phyloP scores from a whole-genome alignment of 2,113 vertebrate genomes.

The Protomyctophum bolini region DNA sequence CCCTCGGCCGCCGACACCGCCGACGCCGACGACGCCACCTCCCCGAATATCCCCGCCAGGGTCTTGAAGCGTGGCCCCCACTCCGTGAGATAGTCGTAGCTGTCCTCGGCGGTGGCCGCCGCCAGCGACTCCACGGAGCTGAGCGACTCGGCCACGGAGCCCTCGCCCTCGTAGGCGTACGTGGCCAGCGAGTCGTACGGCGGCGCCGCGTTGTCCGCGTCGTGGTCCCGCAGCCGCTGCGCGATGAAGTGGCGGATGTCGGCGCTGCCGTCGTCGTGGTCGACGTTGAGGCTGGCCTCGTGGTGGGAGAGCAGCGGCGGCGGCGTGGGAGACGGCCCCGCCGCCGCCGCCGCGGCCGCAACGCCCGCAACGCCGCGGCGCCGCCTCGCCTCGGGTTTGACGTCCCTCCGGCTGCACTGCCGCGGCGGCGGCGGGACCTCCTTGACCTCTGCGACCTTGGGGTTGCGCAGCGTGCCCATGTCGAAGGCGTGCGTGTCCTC shows the following conservation, averaged over 20 bases:
- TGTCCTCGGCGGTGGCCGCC: conserved; percentile 84
- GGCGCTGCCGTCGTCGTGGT: conserved; percentile 64
- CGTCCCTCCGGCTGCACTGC: conserved; percentile 81
- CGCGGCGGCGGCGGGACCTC: conserved; percentile 54
- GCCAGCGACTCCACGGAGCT: conserved; percentile 91
- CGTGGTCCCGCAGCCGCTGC: conserved; percentile 90
- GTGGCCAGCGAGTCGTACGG: conserved; percentile 97
- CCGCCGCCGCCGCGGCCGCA: conserved; percentile 73
- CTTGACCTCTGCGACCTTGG: conserved; percentile 92
- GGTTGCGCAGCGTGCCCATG: conserved; percentile 95
- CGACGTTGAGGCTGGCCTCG: conserved; percentile 74
- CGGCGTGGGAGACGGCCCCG: conserved; percentile 60
- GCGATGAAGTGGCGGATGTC: conserved; percentile 94
- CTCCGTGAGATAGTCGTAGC: conserved; percentile 92
- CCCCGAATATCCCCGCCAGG: conserved; percentile 93
- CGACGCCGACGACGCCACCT: conserved; percentile 67
- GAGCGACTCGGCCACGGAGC: conserved; percentile 92
- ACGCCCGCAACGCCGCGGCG: conserved; percentile 50
- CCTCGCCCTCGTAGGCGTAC: conserved; percentile 94
- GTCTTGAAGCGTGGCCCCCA: conserved; percentile 98
- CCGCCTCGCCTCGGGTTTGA: conserved; percentile 88
- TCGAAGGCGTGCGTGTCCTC: conserved; percentile 98
- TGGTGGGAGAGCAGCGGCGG: conserved; percentile 53
- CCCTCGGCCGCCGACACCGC: conserved; percentile 79
- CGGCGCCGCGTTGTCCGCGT: conserved; percentile 87